Evolutionary conservation across 2,113 vertebrate species (phyloP).

Genomic region (Carassius auratus): DNA sequence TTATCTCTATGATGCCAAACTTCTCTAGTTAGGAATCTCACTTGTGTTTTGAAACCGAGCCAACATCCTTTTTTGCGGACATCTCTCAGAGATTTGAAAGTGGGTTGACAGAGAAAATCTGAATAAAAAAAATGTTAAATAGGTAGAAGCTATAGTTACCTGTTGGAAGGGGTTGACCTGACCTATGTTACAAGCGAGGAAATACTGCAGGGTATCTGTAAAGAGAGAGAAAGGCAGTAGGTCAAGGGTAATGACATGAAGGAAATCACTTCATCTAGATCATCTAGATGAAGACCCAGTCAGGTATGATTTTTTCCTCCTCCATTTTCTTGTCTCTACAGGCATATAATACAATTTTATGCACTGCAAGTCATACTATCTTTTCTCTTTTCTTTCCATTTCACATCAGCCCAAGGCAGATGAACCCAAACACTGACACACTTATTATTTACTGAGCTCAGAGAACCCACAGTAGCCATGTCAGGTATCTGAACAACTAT

Average conservation of each 20-base stretch:
- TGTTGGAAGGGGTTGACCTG: conserved; percentile 94
- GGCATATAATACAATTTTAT: background rate
- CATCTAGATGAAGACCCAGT: background rate
- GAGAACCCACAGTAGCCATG: background rate
- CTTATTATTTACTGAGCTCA: background rate
- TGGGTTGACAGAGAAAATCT: background rate
- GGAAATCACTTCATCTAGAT: background rate
- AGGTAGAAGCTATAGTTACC: conserved; percentile 71
- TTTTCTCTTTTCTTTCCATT: background rate
- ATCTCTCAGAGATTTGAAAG: background rate
- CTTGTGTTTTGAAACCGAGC: background rate
- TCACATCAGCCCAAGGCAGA: background rate
- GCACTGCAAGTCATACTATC: background rate
- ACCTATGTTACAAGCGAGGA: conserved; percentile 83
- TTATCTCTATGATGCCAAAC: background rate
- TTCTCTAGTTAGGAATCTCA: background rate
- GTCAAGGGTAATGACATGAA: background rate
- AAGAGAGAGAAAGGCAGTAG: background rate
- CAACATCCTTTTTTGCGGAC: background rate
- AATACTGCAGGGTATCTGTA: conserved; percentile 89
- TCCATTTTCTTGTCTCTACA: background rate
- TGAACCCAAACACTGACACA: background rate
- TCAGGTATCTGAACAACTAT: background rate
- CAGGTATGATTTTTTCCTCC: background rate
- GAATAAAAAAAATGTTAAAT: too few relatives aligned